Percentiles rank a stretch among this genome's conserved stretches.
Conservation (phyloP, 92 coral and sea anemone species). For the Virgularia gustaviana region DNA sequence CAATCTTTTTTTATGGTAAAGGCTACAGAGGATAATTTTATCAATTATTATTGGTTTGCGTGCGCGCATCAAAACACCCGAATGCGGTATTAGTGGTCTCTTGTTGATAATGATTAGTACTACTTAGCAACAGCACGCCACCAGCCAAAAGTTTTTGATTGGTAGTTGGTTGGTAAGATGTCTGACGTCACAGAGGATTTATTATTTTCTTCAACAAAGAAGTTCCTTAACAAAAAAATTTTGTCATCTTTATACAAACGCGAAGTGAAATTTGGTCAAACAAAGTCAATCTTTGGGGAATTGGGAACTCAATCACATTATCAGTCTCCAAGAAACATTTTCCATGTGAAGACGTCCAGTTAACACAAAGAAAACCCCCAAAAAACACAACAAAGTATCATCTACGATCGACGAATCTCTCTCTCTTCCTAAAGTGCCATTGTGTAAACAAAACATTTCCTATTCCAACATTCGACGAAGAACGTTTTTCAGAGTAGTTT, state of each 20-base stretch:
- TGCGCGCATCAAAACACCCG: too few relatives aligned
- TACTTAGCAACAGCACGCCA: slow-evolving; percentile 27
- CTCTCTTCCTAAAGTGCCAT: neutral
- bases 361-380: neutral
- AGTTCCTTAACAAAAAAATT: slow-evolving; percentile 33
- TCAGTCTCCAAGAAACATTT: neutral
- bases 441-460: slow-evolving; percentile 5
- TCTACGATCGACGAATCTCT: too few relatives aligned
- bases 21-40: too few relatives aligned
- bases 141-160: neutral
- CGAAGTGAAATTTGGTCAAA: neutral
- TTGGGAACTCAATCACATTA: slow-evolving; percentile 9
- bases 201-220: slow-evolving; percentile 35
- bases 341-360: neutral
- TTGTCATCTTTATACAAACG: slow-evolving; percentile 11
- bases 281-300: neutral
- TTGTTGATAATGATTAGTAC: slow-evolving; percentile 23
- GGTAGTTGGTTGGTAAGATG: slow-evolving; percentile 28
- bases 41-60: too few relatives aligned
- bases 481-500: slow-evolving; percentile 8
- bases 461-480: slow-evolving; percentile 23
- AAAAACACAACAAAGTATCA: neutral
- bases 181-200: slow-evolving; percentile 46
- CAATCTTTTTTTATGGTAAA: too few relatives aligned
- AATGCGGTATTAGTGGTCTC: neutral